These are phyloP conservation scores for Drosophila pseudotakahashii DNA, from an alignment of 2,888 invertebrate species.

Conservation along the genomic window DNA sequence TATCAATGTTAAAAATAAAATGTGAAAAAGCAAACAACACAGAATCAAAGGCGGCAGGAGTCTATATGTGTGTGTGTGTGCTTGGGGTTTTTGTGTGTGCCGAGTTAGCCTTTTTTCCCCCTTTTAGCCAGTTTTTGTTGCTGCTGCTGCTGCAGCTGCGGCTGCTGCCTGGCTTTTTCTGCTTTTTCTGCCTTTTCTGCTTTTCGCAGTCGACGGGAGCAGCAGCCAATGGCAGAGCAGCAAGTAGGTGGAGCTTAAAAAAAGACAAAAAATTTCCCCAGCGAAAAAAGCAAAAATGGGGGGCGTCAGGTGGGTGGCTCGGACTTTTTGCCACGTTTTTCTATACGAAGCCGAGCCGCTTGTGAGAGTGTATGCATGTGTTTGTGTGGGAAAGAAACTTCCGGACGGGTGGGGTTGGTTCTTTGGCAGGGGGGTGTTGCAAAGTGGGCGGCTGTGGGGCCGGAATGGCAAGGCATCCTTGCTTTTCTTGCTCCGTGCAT, in stretches of 20 bases:
- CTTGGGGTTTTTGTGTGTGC: slow-evolving; percentile 61
- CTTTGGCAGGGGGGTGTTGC: background rate
- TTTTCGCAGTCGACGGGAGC: slow-evolving; percentile 45
- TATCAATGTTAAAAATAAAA: slow-evolving; percentile 81
- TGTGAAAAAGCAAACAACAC: slow-evolving; percentile 77
- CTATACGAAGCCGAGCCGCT: slow-evolving; percentile 63
- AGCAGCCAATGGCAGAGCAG: slow-evolving; percentile 80
- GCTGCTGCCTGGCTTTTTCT: slow-evolving; percentile 19
- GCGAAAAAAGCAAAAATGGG: slow-evolving; percentile 61
- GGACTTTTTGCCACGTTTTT: slow-evolving; percentile 79
- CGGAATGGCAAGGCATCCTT: slow-evolving; percentile 2
- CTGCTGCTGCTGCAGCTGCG: slow-evolving; percentile 52
- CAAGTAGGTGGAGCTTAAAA: slow-evolving; percentile 83
- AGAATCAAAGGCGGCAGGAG: slow-evolving; percentile 64
- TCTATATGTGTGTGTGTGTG: slow-evolving; percentile 38
- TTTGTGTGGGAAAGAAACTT: slow-evolving; percentile 15
- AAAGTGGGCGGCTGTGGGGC: slow-evolving; percentile 6
- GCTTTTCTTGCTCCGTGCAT: slow-evolving; percentile 65
- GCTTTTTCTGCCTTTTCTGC: slow-evolving; percentile 13
- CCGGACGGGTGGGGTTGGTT: no score
- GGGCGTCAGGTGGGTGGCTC: slow-evolving; percentile 51
- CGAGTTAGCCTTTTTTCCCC: slow-evolving; percentile 80
- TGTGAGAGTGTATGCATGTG: slow-evolving; percentile 12
- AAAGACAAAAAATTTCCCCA: slow-evolving; percentile 78
- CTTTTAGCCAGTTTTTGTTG: slow-evolving; percentile 63